Base-by-base conservation (phyloP, 1,140 invertebrate genomes). In the Diorhabda elongata region DNA sequence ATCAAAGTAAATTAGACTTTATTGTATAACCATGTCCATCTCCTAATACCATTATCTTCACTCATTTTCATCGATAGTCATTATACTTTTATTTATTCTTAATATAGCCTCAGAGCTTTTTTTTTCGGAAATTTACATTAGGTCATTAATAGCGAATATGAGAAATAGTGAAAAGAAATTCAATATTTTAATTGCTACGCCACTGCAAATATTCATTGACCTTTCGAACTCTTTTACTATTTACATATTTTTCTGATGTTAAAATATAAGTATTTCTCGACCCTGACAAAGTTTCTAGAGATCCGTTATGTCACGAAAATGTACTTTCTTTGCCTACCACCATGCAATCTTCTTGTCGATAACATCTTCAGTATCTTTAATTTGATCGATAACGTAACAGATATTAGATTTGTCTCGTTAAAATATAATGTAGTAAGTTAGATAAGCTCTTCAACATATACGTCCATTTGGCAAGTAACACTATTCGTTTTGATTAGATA, bases 161-260 rank as follows among this genome's bases (percentile, higher is more conserved):
- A 26, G 26, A 26, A 26, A 26, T 26, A 26, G 26, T 2, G 26
- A 26, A 1, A 26, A 26, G 26, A 26, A 26, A 26, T 26, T 26
- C 26, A 26, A 26, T 1, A 26, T 26, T 26, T 1, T 52, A 3
- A 52, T 52, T 52, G 3, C n/a, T 2, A 52, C 47, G 47, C 47
- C 47, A 52, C 47, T 52, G 47, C 47, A 52, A 52, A 52, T 52
- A 52, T 52, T 52, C 47, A 52, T 3, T 52, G 47, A 52, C 47
- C 47, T 52, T 52, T 52, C 47, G 47, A 52, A 52, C 47, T 52
- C 47, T 52, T 52, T 52, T n/a, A 52, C 47, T 52, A 52, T 52
- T 52, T 52, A 52, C 47, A 52, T 52, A 52, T 8, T 52, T 52
- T 52, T 52, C 47, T 52, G 47, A 52, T 52, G 47, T 52, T 52